Evolutionary conservation across 2,888 invertebrate species (phyloP).

Genomic region (Cerastis rubricosa): DNA sequence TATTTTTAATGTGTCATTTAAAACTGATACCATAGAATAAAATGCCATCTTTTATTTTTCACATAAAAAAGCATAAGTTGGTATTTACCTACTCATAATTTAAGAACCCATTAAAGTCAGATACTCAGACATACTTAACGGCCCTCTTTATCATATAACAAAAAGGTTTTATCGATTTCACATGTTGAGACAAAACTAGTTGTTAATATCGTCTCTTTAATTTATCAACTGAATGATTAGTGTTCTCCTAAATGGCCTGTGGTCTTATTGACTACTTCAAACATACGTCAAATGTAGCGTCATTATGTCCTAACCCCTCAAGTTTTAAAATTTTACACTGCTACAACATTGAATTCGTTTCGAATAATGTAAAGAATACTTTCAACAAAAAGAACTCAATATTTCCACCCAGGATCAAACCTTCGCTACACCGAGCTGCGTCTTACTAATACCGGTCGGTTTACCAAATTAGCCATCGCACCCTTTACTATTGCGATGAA

Average conservation of each 20-base stretch:
- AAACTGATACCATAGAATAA: constrained; percentile 3
- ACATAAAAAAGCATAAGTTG: constrained; percentile 3
- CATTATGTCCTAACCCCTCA: too few species aligned
- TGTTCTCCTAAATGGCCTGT: neutral
- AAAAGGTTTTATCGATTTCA: constrained; percentile 55
- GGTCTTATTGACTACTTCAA: constrained; percentile 7
- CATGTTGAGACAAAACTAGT: constrained; percentile 38
- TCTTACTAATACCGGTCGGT: too few species aligned
- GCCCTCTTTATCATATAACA: constrained; percentile 38
- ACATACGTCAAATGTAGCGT: neutral
- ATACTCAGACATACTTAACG: constrained; percentile 35
- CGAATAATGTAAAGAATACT: too few species aligned
- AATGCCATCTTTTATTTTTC: constrained; percentile 2
- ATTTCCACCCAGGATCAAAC: too few species aligned
- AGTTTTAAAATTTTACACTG: too few species aligned
- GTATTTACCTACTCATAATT: constrained; percentile 26
- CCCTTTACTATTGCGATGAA: too few species aligned
- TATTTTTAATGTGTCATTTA: constrained; percentile 25
- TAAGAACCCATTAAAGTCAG: constrained; percentile 52
- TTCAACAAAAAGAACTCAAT: too few species aligned
- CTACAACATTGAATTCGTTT: too few species aligned
- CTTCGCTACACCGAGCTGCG: too few species aligned
- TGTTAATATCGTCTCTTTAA: constrained; percentile 36
- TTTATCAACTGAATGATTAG: constrained; percentile 18
- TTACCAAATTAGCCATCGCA: too few species aligned